phyloP scores from a whole-genome alignment of 2,113 vertebrate species.

The Leucopternis melanops region DNA sequence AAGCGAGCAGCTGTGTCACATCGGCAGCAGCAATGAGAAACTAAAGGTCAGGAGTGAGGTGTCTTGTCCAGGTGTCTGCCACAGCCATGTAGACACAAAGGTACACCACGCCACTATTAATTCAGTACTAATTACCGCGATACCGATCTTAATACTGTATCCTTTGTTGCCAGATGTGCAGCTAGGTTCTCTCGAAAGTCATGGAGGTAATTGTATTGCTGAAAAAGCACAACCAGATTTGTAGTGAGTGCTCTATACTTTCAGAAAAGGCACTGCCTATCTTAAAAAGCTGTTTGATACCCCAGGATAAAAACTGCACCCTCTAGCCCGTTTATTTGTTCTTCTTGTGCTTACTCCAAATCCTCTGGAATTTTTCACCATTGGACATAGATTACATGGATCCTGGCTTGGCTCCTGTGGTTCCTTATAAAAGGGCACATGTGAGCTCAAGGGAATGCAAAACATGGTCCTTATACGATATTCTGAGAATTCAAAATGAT shows the following conservation, averaged over 20 bases:
- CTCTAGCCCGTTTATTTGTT: background rate
- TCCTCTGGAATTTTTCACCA: background rate
- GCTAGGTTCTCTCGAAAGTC: constrained; percentile 82
- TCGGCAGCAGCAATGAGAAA: background rate
- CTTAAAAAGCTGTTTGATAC: background rate
- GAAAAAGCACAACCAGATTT: background rate
- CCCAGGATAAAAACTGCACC: background rate
- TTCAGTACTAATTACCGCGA: constrained; percentile 68
- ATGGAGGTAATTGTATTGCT: constrained; percentile 94
- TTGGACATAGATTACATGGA: background rate
- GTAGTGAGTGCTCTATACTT: background rate
- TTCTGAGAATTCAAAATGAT: background rate
- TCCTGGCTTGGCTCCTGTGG: background rate
- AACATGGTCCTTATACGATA: background rate
- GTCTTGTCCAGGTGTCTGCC: background rate
- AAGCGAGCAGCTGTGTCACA: background rate
- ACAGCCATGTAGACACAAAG: background rate
- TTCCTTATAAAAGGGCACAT: background rate
- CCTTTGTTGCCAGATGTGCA: constrained; percentile 71
- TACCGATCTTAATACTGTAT: constrained; percentile 65
- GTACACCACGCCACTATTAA: fast-evolving
- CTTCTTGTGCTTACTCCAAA: background rate
- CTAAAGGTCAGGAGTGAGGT: background rate
- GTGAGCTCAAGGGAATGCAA: background rate
- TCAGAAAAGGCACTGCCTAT: background rate